Percentiles rank a stretch among this genome's conserved stretches.
Conservation (phyloP, 2,113 vertebrate genomes). For the Cheilinus undulatus region DNA sequence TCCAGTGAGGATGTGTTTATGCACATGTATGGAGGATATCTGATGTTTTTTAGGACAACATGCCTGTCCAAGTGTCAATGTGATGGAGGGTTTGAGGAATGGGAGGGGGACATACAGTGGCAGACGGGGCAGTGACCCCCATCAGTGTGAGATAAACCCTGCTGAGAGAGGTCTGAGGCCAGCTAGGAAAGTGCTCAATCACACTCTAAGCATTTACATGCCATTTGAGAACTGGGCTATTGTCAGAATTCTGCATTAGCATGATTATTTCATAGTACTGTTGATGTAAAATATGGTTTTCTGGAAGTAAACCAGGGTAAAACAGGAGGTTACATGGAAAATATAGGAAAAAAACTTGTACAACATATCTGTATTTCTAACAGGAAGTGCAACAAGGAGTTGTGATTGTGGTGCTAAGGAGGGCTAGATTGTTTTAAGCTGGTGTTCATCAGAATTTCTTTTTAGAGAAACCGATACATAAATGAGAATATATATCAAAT, state of each 20-base stretch:
- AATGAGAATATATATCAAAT: no score
- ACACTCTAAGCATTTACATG: constrained; percentile 22
- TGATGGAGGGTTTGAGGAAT: constrained; percentile 64
- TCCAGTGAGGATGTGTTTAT: constrained; percentile 16
- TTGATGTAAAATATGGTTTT: constrained; percentile 2
- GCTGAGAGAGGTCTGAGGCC: constrained; percentile 69
- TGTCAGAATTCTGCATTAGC: constrained; percentile 12
- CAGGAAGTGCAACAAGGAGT: no score
- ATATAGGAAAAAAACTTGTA: no score
- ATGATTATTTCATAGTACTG: neutral
- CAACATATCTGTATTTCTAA: neutral
- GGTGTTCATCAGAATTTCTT: no score
- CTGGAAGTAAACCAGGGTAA: neutral
- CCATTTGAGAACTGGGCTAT: neutral
- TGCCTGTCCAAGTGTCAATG: constrained; percentile 53
- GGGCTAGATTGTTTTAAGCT: no score
- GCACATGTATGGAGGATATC: constrained; percentile 38
- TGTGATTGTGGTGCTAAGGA: no score
- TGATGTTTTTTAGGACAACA: constrained; percentile 42
- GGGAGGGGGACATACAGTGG: constrained; percentile 60
- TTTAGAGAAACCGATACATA: no score
- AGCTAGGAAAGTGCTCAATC: constrained; percentile 54
- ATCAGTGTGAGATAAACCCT: constrained; percentile 70
- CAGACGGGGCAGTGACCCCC: constrained; percentile 76
- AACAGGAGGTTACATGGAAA: neutral